phyloP scores from a whole-genome alignment of 2,888 invertebrate genomes.

The Drosophila pseudotakahashii region DNA sequence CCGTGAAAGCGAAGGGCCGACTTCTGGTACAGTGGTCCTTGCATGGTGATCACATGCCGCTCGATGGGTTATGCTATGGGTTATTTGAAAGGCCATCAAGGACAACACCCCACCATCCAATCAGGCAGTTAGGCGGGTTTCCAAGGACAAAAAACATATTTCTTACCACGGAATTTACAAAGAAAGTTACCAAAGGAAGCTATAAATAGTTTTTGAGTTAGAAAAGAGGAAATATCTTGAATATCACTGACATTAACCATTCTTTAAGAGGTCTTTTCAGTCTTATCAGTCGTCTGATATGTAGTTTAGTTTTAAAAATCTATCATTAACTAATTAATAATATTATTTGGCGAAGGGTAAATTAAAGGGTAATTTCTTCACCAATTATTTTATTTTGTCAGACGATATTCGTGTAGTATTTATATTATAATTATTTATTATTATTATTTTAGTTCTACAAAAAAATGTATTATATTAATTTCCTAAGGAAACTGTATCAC shows the following conservation, averaged over 20 bases:
- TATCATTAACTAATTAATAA: too few species aligned
- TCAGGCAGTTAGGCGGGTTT: background rate
- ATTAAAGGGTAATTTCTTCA: too few species aligned
- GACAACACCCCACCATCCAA: constrained; percentile 2
- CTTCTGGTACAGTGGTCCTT: constrained; percentile 60
- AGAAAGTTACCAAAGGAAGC: background rate
- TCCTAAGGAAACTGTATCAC: too few species aligned
- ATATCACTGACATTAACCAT: background rate
- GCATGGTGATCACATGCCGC: constrained; percentile 19
- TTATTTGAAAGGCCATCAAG: background rate
- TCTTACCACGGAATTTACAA: background rate
- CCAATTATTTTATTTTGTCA: too few species aligned
- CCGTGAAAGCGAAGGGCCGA: constrained; percentile 69
- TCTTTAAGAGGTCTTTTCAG: background rate
- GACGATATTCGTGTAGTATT: too few species aligned
- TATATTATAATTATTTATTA: too few species aligned
- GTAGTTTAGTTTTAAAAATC: too few species aligned
- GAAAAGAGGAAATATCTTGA: background rate
- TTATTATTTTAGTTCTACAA: too few species aligned
- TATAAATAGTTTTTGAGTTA: background rate
- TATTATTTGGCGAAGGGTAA: too few species aligned
- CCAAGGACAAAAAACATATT: constrained; percentile 23
- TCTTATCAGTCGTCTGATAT: too few species aligned
- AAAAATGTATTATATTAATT: too few species aligned
- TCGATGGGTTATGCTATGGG: constrained; percentile 7